A percentile compares a stretch with the other conserved stretches of the same genome.
Conservation (phyloP, 2,113 vertebrate species). For the Callionymus lyra region DNA sequence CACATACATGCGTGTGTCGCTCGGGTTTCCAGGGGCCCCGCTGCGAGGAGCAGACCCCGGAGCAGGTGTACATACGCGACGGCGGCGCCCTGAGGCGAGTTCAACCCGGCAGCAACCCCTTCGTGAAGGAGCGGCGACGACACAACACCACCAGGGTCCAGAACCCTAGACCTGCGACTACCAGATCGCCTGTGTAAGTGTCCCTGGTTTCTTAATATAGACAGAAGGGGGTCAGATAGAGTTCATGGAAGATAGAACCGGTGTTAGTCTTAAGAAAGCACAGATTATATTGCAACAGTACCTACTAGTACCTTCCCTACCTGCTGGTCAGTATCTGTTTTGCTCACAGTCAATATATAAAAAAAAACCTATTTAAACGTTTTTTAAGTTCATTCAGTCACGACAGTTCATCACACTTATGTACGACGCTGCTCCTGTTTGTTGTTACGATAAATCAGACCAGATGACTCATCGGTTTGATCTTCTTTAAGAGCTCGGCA, state of each 20-base stretch:
- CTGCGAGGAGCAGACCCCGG: constrained; percentile 69
- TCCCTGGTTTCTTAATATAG: constrained; percentile 13
- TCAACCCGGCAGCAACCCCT: constrained; percentile 47
- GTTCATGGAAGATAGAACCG: too few species aligned
- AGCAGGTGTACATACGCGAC: constrained; percentile 69
- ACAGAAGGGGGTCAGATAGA: too few species aligned
- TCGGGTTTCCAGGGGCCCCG: constrained; percentile 69
- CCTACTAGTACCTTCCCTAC: too few species aligned
- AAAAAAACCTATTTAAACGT: constrained; percentile 2
- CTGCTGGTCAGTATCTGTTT: too few species aligned
- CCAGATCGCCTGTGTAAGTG: constrained; percentile 61
- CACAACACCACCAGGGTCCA: constrained; percentile 45
- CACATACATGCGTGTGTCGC: constrained; percentile 72
- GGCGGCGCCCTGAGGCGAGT: constrained; percentile 52
- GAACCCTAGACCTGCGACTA: constrained; percentile 45
- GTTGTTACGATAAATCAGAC: constrained; percentile 32
- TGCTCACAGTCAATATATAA: background rate
- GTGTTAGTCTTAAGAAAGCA: too few species aligned
- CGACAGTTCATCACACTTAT: constrained; percentile 29
- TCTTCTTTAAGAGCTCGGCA: constrained; percentile 23
- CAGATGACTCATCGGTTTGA: constrained; percentile 38
- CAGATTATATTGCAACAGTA: too few species aligned
- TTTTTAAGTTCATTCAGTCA: constrained; percentile 12
- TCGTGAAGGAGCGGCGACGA: constrained; percentile 50
- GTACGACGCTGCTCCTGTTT: constrained; percentile 23